Evolutionary conservation across 1,140 invertebrate species (phyloP), one percentile per base, ranked within the genome.

Genomic region (Ladona fulva): DNA sequence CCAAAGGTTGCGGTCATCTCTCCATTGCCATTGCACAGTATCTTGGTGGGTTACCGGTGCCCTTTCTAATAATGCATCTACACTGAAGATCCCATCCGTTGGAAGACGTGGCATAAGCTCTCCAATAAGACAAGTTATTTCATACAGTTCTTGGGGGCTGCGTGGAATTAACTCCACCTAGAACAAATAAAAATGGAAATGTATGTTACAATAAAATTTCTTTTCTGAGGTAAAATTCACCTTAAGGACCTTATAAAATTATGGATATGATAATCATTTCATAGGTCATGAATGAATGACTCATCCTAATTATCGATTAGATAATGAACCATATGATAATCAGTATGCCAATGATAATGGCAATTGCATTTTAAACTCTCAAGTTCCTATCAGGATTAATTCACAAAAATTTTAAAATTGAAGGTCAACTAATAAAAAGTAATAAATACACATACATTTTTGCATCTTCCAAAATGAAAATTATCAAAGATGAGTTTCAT

Each of bases 21-120:
- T 89, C 96, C 97, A 98, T 85, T 97, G 96, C 97, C 97, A 99
- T 79, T 93, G 90, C 1, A 97, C 94, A 78, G 92, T 89, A 83
- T 95, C 92, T 81, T 94, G 92, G 75, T 81, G 79, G 0, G 88
- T 85, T 82, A 87, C 91, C 80, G 82, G 83, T 82, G 90, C 92
- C 83, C 91, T 90, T 85, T 94, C 92, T 77, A 98, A 87, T 82
- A 97, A 89, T 74, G 89, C 88, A 87, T 99, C 96, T 79, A 98
- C 95, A 77, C 92, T 89, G 87, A 99, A 99, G 81, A 99, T 93
- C 14, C 96, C 97, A 85, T 98, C 95, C 10, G 91, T 91, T 0
- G 97, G 97, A 80, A 99, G 87, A 22, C 93, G 91, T 24, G 97
- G 97, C 94, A 99, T 96, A 76, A 99, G 86, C 87, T 99, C 97